phyloP scores from a whole-genome alignment of 2,797 vertebrate genomes.

The Rousettus madagascariensis region DNA sequence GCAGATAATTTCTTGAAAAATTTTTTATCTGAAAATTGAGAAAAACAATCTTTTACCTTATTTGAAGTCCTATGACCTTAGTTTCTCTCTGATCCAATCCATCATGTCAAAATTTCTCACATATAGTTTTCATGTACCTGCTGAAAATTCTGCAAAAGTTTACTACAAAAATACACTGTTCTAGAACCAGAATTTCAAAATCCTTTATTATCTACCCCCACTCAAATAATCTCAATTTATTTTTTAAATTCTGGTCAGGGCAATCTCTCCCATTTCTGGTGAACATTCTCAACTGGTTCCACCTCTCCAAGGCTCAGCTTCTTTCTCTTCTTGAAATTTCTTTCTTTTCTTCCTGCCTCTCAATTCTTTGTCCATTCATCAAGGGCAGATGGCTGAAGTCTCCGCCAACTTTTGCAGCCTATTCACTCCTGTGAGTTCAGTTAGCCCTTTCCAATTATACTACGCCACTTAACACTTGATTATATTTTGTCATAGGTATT shows the following conservation, averaged over 20 bases:
- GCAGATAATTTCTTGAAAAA: not conserved
- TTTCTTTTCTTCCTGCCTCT: not conserved
- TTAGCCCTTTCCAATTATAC: not conserved
- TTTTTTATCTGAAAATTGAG: not conserved
- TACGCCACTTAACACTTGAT: not conserved
- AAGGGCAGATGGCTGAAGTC: not conserved
- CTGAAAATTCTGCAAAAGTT: not conserved
- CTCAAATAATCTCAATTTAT: not conserved
- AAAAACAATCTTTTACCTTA: not conserved
- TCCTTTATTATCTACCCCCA: not conserved
- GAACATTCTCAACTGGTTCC: not conserved
- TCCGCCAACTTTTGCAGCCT: not conserved
- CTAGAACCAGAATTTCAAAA: not conserved
- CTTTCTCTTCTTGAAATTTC: not conserved
- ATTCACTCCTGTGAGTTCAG: not conserved
- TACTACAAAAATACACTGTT: not conserved
- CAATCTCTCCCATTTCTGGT: not conserved
- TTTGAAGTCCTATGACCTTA: not conserved
- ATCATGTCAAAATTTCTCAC: not conserved
- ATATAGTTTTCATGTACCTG: not conserved
- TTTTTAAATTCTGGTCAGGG: not conserved
- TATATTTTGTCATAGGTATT: not conserved
- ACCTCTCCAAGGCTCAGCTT: not conserved
- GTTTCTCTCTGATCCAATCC: not conserved
- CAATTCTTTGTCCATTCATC: not conserved